Base-by-base conservation (phyloP, 2,113 vertebrate species). In the Gadus macrocephalus region DNA sequence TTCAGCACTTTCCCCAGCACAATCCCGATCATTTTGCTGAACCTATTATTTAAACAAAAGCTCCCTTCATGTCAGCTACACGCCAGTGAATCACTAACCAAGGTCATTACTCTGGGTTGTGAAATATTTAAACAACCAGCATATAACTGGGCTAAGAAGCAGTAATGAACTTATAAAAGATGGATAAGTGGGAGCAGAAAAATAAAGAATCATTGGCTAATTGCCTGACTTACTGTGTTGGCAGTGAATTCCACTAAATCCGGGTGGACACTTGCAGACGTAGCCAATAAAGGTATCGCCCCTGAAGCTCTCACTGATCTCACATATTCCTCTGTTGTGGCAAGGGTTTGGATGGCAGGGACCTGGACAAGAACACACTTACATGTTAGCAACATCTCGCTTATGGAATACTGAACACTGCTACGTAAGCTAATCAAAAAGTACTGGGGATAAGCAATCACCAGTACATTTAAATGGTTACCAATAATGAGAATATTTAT, bases 241-340 rank as follows among this genome's bases (percentile, higher is more conserved):
- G 87, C 97, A 98, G 90, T 98, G 97, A 83, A 97, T 91, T 78
- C 97, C 97, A 78, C 93, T 97, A 87, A 97, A 99, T 80, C 97
- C 97, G 25, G 80, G 83, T 15, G 92, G 92, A 88, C 97, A 99
- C 90, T 95, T 96, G 88, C 97, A 99, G 79, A 96, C 83, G 3
- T 99, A 99, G 78, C 95, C 97, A 65, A 98, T 96, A 89, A 99
- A 99, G 1, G 97, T 98, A 82, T 99, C 97, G 0, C 97, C 97
- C 71, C 97, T 89, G 85, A 95, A 98, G 0, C 95, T 95, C 91
- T 98, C 95, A 19, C 97, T 98, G 71, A 98, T 94, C 91, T 96
- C 95, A 89, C 97, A 99, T 6, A 82, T 91, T 79, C 97, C 97
- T 85, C 94, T 95, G 86, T 99, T 98, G 91, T 99, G 97, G 77